Evolutionary conservation across 2,113 vertebrate species (phyloP).

Genomic region (Colistium nudipinnis): DNA sequence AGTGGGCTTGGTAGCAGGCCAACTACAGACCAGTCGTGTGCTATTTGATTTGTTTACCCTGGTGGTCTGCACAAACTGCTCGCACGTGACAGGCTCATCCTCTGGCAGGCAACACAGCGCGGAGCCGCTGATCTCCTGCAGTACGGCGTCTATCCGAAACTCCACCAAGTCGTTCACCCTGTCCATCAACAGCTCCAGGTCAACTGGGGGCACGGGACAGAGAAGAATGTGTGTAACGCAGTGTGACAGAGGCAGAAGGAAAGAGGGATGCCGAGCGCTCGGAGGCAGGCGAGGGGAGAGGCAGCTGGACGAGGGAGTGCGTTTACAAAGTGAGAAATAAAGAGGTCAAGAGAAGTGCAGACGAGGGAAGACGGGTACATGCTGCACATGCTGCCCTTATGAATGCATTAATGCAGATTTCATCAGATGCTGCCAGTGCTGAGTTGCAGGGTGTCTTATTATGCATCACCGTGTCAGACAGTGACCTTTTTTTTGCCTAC

Average conservation of each 20-base stretch:
- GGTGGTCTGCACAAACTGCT: constrained; percentile 88
- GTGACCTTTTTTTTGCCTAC: constrained; percentile 75
- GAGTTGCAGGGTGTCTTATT: constrained; percentile 19
- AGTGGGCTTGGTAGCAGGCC: neutral
- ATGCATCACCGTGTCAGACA: constrained; percentile 21
- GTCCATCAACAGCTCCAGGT: constrained; percentile 88
- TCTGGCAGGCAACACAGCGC: constrained; percentile 87
- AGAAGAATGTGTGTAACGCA: neutral
- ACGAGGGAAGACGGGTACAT: neutral
- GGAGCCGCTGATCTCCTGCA: constrained; percentile 87
- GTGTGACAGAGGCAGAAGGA: neutral
- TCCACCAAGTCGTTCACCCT: constrained; percentile 88
- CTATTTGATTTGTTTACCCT: constrained; percentile 64
- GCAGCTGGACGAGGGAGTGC: neutral
- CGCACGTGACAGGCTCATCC: constrained; percentile 87
- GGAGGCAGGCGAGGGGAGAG: no score
- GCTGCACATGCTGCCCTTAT: no score
- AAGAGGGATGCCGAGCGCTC: neutral
- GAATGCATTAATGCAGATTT: constrained; percentile 29
- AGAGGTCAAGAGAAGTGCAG: neutral
- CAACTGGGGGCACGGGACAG: constrained; percentile 68
- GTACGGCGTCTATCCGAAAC: constrained; percentile 87
- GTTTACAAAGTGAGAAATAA: neutral
- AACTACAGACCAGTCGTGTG: neutral
- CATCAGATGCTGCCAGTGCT: constrained; percentile 11